These are phyloP conservation scores for Phenacoccus solenopsis DNA, from an alignment of 1,140 invertebrate genomes.

Conservation along the genomic window DNA sequence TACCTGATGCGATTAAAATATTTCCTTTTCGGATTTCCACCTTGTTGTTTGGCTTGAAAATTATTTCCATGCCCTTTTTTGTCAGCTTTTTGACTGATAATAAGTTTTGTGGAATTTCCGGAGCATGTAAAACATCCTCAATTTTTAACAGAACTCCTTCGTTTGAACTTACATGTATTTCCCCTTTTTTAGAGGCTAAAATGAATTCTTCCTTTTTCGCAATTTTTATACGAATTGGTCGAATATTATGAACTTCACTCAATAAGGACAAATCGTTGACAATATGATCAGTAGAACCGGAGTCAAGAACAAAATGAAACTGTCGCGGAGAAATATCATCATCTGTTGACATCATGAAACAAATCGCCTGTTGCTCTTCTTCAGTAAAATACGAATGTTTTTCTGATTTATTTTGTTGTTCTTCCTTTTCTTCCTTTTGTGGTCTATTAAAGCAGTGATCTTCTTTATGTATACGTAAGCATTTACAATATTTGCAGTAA, in stretches of 20 bases:
- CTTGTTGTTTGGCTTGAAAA: background rate
- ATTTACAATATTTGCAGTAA: no score
- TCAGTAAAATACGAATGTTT: no score
- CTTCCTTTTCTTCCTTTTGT: no score
- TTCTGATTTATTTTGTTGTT: no score
- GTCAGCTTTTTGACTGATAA: slow-evolving; percentile 6
- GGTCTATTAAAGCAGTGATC: no score
- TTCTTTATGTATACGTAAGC: no score
- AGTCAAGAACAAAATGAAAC: no score
- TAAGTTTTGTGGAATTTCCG: slow-evolving; percentile 7
- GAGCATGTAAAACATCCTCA: background rate
- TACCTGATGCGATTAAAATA: background rate
- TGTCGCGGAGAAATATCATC: no score
- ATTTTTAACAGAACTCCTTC: background rate
- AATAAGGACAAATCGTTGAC: background rate
- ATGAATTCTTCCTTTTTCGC: slow-evolving; percentile 12
- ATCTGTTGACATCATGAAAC: no score
- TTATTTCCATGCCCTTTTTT: slow-evolving; percentile 11
- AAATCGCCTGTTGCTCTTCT: no score
- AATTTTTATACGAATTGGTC: background rate
- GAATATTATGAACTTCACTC: background rate
- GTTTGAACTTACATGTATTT: background rate
- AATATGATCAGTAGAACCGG: slow-evolving; percentile 19
- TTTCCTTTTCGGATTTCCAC: background rate
- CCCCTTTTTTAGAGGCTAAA: background rate